Evolutionary conservation across 2,113 vertebrate species (phyloP).

Genomic region (Phrynosoma platyrhinos): DNA sequence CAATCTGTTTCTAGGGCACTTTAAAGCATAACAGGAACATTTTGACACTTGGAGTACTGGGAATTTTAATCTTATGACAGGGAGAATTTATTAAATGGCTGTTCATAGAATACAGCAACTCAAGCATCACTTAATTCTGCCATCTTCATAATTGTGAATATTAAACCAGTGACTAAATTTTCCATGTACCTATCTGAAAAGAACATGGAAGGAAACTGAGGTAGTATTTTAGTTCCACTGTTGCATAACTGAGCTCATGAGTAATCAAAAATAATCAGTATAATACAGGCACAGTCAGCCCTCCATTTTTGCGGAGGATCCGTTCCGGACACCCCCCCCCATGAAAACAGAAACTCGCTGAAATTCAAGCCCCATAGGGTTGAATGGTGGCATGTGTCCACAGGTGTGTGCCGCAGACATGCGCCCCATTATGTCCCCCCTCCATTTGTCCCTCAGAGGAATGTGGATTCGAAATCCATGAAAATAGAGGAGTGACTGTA

Average conservation of each 20-base stretch:
- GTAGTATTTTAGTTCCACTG: neutral
- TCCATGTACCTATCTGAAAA: neutral
- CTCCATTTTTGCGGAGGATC: too few species aligned
- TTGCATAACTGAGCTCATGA: neutral
- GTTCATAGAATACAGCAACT: neutral
- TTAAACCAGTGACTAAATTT: conserved; percentile 3
- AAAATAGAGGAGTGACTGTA: too few species aligned
- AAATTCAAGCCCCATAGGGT: too few species aligned
- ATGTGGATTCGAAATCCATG: too few species aligned
- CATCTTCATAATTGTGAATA: neutral
- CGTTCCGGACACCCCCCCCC: too few species aligned
- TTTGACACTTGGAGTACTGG: neutral
- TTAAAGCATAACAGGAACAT: neutral
- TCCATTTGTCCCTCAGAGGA: too few species aligned
- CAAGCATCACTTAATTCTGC: neutral
- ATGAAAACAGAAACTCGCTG: too few species aligned
- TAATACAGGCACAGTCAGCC: neutral
- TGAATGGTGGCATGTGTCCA: too few species aligned
- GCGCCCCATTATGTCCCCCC: too few species aligned
- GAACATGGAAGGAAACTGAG: neutral
- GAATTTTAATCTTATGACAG: neutral
- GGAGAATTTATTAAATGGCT: too few species aligned
- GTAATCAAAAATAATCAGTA: neutral
- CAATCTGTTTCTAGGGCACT: accelerated
- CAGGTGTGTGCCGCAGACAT: too few species aligned